phyloP scores from a whole-genome alignment of 1,140 invertebrate genomes.

The Notospermus geniculatus region DNA sequence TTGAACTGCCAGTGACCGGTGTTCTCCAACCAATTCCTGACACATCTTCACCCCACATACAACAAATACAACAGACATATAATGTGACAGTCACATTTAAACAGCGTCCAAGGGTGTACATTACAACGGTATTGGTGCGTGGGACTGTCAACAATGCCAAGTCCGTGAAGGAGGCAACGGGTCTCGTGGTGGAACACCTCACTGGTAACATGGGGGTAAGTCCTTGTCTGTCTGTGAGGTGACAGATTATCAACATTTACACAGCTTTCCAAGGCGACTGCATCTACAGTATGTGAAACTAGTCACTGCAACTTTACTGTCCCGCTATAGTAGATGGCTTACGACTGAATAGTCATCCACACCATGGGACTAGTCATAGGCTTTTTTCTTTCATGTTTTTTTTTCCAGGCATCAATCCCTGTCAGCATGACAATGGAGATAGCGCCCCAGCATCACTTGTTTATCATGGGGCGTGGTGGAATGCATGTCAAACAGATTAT shows the following conservation, averaged over 20 bases:
- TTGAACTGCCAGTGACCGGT: slow-evolving; percentile 82
- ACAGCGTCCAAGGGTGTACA: slow-evolving; percentile 44
- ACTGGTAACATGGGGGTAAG: slow-evolving; percentile 75
- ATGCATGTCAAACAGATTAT: slow-evolving; percentile 85
- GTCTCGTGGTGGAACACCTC: slow-evolving; percentile 77
- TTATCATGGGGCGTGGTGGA: slow-evolving; percentile 80
- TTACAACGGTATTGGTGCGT: slow-evolving; percentile 73
- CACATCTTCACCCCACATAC: slow-evolving; percentile 69
- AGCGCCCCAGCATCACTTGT: slow-evolving; percentile 85
- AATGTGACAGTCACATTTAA: slow-evolving; percentile 69
- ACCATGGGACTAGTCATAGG: neutral
- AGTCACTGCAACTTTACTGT: too few species aligned
- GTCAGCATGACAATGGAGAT: slow-evolving; percentile 92
- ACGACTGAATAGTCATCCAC: neutral
- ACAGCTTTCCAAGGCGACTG: too few species aligned
- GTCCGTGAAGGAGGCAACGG: slow-evolving; percentile 82
- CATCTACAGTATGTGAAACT: too few species aligned
- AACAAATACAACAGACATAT: slow-evolving; percentile 81
- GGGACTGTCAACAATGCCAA: slow-evolving; percentile 85
- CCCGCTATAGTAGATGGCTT: neutral
- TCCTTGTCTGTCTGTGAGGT: too few species aligned
- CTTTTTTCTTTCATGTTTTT: neutral
- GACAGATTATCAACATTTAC: too few species aligned
- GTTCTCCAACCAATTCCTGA: slow-evolving; percentile 71
- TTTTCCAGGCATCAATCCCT: slow-evolving; percentile 59